Evolutionary conservation across 2,888 invertebrate species (phyloP), one percentile per base, ranked within the genome.

Genomic region (Pycnomerus fuliginosus): DNA sequence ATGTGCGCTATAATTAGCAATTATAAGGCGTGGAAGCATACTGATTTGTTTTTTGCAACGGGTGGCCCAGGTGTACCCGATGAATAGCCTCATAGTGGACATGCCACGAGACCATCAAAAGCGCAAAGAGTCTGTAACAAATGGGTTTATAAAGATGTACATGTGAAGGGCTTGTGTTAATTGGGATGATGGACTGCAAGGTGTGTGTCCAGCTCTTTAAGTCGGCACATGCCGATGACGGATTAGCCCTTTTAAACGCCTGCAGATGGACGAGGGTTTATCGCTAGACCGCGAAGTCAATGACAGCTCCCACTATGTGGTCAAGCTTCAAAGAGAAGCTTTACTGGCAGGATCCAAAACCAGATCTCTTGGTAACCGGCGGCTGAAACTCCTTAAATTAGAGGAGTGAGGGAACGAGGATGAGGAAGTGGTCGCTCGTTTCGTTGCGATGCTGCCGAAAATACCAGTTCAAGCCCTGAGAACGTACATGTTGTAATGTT

Each of bases 121-220:
- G 49, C 48, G 52, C 56, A 56, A 58, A 52, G 51, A 53, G 47
- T 44, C 48, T 53, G 50, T 61, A 65, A 67, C 68, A 68, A 68
- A 67, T 65, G 63, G 64, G 54, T 62, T 64, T 63, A 64, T 68
- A 68, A 68, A 67, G 67, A 68, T 55, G 53, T 60, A 54, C 28
- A 5, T 8, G 16, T 44, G 44, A 65, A 62, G 64, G 64, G 65
- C 65, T 63, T 63, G 64, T 61, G 67, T 67, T 69, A 70, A 70
- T 69, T 69, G 69, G 65, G 61, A 54, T 68, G 69, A 69, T 66
- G 63, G 58, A 61, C 55, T 51, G 58, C 67, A 67, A 70, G 70
- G 67, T 62, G 62, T 60, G 60, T 60, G 62, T 62, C 59, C 60
- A 23, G 31, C 22, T 36, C 32, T 43, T 27, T 28, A 43, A 43